Evolutionary conservation across 2,888 invertebrate genomes (phyloP), one percentile per base, ranked within the genome.

Genomic region (Thysanoteuthis rhombus): DNA sequence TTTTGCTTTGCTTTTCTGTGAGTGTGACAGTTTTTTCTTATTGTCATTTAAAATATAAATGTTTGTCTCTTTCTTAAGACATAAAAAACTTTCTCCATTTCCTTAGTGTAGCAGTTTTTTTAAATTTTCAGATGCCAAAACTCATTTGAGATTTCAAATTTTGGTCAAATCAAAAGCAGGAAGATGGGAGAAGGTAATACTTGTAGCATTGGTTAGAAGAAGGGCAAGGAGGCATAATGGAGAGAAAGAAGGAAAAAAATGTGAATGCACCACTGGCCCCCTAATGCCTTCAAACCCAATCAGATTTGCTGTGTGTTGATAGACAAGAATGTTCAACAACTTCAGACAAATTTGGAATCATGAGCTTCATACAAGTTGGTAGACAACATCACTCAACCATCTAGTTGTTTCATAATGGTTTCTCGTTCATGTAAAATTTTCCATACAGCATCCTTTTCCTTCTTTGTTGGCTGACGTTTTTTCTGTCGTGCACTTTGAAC

Each of bases 371-470:
- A 32, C 10, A 90, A 39, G 38, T 90, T 90, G 10, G 19, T 39
- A 42, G 32, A 39, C 38, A 90, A 39, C 39, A 90, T 52, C 52
- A 93, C 75, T 95, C 95, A 95, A 75, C 95, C 94, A 92, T 96
- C 96, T 42, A 96, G 93, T 47, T 94, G 93, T 94, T 96, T 96
- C 42, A 97, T 95, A 89, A 97, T 95, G 8, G 95, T 95, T 94
- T 97, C 97, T 94, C 97, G 96, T 95, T 98, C 98, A 96, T 98
- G 98, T 75, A 98, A 97, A 42, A 98, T 97, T 96, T 98, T 98
- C 98, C 98, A 98, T 22, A 98, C 98, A 96, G 98, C 98, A 94
- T 98, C 98, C 95, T 98, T 98, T 96, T 98, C 98, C 96, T 98
- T 98, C 95, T 98, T 98, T 52, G 98, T 98, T 10, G 98, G 97